phyloP scores from a whole-genome alignment of 1,140 invertebrate species.

The Vollenhovia emeryi region DNA sequence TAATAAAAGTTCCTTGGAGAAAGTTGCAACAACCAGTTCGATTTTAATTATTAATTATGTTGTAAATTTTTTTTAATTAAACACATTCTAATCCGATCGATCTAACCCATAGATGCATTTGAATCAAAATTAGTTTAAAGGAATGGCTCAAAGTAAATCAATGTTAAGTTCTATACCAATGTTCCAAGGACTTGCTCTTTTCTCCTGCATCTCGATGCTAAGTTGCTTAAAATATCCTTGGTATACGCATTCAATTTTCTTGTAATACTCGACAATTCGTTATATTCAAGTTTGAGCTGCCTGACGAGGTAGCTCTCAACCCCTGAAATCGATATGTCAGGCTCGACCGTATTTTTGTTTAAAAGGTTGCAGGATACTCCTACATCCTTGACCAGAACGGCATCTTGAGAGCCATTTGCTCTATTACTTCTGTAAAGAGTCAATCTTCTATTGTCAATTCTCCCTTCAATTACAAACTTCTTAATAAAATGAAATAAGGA shows the following conservation, averaged over 20 bases:
- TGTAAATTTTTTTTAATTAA: neutral
- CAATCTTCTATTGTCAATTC: neutral
- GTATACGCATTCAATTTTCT: conserved; percentile 69
- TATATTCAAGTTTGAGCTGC: conserved; percentile 65
- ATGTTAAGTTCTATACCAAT: conserved; percentile 38
- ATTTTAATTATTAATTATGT: neutral
- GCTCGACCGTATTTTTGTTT: neutral
- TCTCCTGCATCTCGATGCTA: conserved; percentile 44
- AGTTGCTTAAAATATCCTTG: conserved; percentile 64
- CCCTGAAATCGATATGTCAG: neutral
- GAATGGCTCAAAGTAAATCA: neutral
- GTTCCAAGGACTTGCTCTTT: conserved; percentile 31
- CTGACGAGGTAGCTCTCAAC: conserved; percentile 49
- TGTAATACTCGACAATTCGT: conserved; percentile 67
- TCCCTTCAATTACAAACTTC: neutral
- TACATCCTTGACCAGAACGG: conserved; percentile 70
- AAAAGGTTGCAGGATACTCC: conserved; percentile 66
- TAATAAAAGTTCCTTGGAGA: conserved; percentile 16
- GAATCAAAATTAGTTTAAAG: neutral
- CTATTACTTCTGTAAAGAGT: conserved; percentile 50
- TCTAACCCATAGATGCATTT: neutral
- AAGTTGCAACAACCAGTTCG: conserved; percentile 20
- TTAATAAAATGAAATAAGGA: neutral
- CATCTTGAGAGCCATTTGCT: conserved; percentile 35
- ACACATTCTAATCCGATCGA: neutral